Evolutionary conservation across 2,797 vertebrate species (phyloP), one percentile per base, ranked within the genome.

Genomic region (Agapornis canus): DNA sequence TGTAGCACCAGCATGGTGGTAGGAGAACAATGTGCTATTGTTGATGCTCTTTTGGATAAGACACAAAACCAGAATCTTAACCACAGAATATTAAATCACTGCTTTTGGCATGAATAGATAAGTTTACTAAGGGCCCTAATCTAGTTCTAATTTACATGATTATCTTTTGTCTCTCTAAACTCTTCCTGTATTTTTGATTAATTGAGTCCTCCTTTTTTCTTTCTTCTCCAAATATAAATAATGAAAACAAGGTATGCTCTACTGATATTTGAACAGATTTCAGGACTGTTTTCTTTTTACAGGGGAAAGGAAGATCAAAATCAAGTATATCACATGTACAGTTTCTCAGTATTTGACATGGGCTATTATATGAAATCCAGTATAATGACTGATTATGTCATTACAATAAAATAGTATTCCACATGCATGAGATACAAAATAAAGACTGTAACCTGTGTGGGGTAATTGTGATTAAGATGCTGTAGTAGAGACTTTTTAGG

Each of bases 181-280:
- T 79, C 84, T 89, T 97, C 92, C 92, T 94, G 92, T 89, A 95
- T 86, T 89, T 97, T 93, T 87, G 64, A 78, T 94, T 93, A 89
- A 93, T 87, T 82, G 25, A 8, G 27, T 75, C 11, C 32, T 94
- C 40, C 66, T 90, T 88, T 84, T 73, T 88, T 69, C 79, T 90
- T 86, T 75, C 42, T 43, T 43, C 20, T 82, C 82, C 49, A 32
- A 80, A 86, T 86, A 71, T 64, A 93, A 82, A 66, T 69, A 72
- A 52, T 82, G 54, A 91, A 76, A 91, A 85, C 49, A 80, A 84
- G 13, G 47, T 80, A 23, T 92, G 39, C 71, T 89, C 18, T 57
- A 61, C 22, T 88, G 76, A 35, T 89, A 77, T 26, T 90, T 91
- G 61, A 96, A 60, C 57, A 66, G 37, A 84, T 89, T 96, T 95